These are phyloP conservation scores for Sialia sialis DNA, from an alignment of 2,113 vertebrate species.

Conservation along the genomic window DNA sequence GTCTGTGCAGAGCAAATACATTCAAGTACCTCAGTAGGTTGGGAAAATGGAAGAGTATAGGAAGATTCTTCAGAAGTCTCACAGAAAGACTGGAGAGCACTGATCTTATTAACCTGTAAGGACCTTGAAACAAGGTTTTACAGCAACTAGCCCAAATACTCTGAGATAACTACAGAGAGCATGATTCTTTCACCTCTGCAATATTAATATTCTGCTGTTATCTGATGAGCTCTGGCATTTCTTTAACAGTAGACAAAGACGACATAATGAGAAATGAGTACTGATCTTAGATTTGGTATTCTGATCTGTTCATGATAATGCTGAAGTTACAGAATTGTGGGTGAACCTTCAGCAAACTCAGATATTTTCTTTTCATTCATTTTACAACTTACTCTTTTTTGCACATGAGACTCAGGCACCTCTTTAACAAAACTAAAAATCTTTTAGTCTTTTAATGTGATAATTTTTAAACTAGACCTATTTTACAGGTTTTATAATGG, in stretches of 20 bases:
- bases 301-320: background rate
- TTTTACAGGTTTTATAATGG: background rate
- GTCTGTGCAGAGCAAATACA: background rate
- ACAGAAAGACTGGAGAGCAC: background rate
- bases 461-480: background rate
- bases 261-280: background rate
- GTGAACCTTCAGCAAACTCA: background rate
- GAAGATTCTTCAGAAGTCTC: background rate
- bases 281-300: background rate
- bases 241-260: background rate
- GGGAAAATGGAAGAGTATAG: background rate
- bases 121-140: background rate
- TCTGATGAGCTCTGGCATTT: background rate
- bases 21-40: background rate
- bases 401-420: background rate
- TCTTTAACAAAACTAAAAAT: background rate
- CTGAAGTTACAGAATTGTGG: background rate
- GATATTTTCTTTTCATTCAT: background rate
- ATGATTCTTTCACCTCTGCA: background rate
- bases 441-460: background rate
- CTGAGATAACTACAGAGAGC: background rate
- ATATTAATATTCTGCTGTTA: background rate
- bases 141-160: background rate
- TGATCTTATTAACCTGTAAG: background rate
- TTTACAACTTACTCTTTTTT: background rate